Percentiles rank a stretch among this genome's conserved stretches.
phyloP scores from a whole-genome alignment of 1,140 invertebrate genomes.

The Hycleus cichorii region DNA sequence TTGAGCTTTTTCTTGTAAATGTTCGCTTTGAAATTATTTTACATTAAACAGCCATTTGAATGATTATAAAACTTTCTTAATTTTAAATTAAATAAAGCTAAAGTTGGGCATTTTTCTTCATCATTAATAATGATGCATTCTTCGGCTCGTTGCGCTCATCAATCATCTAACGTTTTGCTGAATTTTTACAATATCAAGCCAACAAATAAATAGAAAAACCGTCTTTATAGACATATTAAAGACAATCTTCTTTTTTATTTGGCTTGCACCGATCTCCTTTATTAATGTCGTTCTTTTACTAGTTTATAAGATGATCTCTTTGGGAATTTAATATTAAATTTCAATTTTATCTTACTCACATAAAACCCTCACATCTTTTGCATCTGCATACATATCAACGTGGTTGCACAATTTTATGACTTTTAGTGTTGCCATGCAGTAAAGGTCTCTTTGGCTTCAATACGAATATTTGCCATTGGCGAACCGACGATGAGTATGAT shows the following conservation, averaged over 20 bases:
- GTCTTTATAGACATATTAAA: too few species aligned
- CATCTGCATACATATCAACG: slow-evolving; percentile 10
- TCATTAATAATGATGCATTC: too few species aligned
- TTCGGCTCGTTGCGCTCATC: too few species aligned
- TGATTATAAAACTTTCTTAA: background rate
- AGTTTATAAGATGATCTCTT: too few species aligned
- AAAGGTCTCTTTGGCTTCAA: slow-evolving; percentile 6
- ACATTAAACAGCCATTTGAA: background rate
- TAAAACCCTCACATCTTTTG: background rate
- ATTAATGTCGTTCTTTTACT: too few species aligned
- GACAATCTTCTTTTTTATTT: too few species aligned
- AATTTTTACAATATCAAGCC: too few species aligned
- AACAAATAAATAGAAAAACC: too few species aligned
- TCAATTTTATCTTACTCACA: slow-evolving; percentile 2
- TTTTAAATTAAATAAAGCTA: background rate
- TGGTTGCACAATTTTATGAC: slow-evolving; percentile 7
- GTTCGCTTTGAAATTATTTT: background rate
- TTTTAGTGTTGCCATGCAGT: background rate
- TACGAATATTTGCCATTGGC: too few species aligned
- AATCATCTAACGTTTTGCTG: too few species aligned
- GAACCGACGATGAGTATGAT: too few species aligned
- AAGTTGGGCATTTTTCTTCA: background rate
- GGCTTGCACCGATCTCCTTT: too few species aligned
- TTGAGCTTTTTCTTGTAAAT: background rate
- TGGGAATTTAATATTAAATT: slow-evolving; percentile 4